Base-by-base conservation (phyloP, 2,797 vertebrate species). In the Esox lucius region DNA sequence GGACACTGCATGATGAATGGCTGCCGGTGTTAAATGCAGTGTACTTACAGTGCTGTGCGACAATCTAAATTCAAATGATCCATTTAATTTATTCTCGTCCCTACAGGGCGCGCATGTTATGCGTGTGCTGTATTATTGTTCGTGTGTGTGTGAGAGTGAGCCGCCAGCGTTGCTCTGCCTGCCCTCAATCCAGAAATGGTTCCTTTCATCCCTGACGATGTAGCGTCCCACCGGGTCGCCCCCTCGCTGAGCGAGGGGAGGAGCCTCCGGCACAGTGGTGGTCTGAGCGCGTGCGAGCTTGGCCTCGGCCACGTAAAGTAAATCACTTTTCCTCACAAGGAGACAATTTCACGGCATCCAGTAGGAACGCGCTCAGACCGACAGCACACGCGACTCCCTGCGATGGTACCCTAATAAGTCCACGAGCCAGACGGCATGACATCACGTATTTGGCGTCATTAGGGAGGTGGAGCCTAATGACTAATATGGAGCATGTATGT, bases 351-450 rank as follows among this genome's bases (percentile, higher is more conserved):
- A 74, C 81, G 75, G 77, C 81, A 81, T 81, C 79, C 24, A 73
- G 75, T 84, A 77, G 78, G 78, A 83, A 85, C n/a, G n/a, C n/a
- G n/a, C n/a, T n/a, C n/a, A 72, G 73, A 75, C 70, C 71, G 72
- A 79, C 53, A 56, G 75, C 31, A 64, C 59, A 53, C 70, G 75
- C 79, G 78, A 73, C 77, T 77, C 78, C 53, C 72, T 33, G 35
- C 69, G 78, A 72, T 35, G 75, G 81, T 82, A 90, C 81, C 73
- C 69, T 84, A 85, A 90, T 83, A 82, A n/a, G 51, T 13, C 51
- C 19, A 8, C 7, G 42, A 1, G 3, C 42, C 42, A 13, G 42
- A 46, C 1, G 42, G 42, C 9, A 46, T 13, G 6, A 11, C 7
- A 42, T 46, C 42, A 2, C 12, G 42, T 46, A 46, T 46, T 3